phyloP scores from a whole-genome alignment of 2,797 vertebrate genomes.

The Enteromius fasciolatus region DNA sequence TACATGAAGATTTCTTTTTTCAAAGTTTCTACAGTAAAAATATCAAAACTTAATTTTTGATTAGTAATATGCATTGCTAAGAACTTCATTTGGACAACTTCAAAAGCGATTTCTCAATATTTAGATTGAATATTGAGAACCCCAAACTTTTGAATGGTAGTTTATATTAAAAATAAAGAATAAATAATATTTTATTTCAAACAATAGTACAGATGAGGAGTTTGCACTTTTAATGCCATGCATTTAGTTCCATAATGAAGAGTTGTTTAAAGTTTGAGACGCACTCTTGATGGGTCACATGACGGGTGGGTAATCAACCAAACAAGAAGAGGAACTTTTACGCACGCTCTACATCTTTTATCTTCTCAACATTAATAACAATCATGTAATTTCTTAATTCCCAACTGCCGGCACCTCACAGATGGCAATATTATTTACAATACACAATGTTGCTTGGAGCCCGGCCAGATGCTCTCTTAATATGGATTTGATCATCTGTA shows the following conservation, averaged over 20 bases:
- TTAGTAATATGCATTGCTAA: neutral
- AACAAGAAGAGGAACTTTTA: slow-evolving; percentile 60
- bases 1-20: neutral
- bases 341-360: slow-evolving; percentile 65
- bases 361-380: slow-evolving; percentile 69
- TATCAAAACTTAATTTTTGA: neutral
- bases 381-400: slow-evolving; percentile 63
- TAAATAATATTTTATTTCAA: neutral
- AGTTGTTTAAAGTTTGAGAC: slow-evolving; percentile 21
- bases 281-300: slow-evolving; percentile 29
- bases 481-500: slow-evolving; percentile 75
- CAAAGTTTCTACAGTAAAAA: neutral
- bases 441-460: slow-evolving; percentile 70
- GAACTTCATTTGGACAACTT: neutral
- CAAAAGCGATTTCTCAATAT: neutral
- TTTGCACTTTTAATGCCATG: neutral
- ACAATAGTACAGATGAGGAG: neutral
- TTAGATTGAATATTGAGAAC: too few relatives aligned
- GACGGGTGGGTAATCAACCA: slow-evolving; percentile 35
- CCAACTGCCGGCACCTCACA: slow-evolving; percentile 73
- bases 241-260: slow-evolving; percentile 6
- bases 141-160: neutral
- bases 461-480: slow-evolving; percentile 72
- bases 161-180: neutral
- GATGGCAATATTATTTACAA: slow-evolving; percentile 77